Base-by-base conservation (phyloP, 2,888 invertebrate genomes). In the Aleiodes leptofemur region DNA sequence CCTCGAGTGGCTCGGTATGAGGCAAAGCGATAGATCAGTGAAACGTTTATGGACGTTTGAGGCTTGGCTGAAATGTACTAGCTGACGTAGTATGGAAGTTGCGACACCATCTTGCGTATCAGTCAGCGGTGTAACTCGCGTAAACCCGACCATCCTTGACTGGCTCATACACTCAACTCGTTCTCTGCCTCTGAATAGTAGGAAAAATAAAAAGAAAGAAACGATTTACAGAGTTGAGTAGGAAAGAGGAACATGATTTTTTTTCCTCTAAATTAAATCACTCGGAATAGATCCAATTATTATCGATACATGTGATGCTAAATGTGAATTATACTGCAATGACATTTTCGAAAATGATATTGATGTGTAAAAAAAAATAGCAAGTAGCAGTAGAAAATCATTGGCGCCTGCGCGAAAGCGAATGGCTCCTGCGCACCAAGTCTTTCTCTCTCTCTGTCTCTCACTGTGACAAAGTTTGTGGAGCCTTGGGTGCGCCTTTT, bases 131-230 rank as follows among this genome's bases (percentile, higher is more conserved):
- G 74, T 81, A 76, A 78, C 75, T 76, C 78, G 69, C 76, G 75
- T 59, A 69, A 81, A 83, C 83, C 82, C 83, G 82, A 84, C 82
- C 87, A 88, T 88, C 87, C 86, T 87, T 88, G 87, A 86, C 83
- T 82, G 83, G 83, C 79, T 81, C 73, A 76, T 74, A 73, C 56
- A 74, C 50, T 71, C 66, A 75, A 64, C 71, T 61, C 4, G 31
- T 69, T 43, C 16, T 14, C 16, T 69, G 14, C 23, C 34, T 23
- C 68, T 59, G 38, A 61, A 56, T 34, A 31, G 29, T 14, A 66
- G 38, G 64, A 61, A 31, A 4, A 59, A 72, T 31, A 56, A 61
- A 31, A 4, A 68, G 69, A 68, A 69, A 43, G 66, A 34, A 34
- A 66, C 43, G 50, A 4, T 59, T 72, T 34, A 66, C 7, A 61